Conservation (phyloP, 1,140 invertebrate species). For the Andrena cerasifolii region DNA sequence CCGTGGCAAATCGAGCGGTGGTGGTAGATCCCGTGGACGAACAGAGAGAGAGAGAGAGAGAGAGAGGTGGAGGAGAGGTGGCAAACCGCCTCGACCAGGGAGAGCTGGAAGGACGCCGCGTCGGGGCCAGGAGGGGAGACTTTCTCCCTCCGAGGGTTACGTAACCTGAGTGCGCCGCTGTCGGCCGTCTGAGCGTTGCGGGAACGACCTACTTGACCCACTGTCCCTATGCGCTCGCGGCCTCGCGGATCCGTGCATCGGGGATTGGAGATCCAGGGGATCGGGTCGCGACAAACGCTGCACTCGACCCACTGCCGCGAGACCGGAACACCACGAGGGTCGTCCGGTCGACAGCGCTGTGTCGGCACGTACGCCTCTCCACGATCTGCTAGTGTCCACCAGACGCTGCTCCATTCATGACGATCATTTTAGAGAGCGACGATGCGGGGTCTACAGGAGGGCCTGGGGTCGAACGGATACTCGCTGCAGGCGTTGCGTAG, state of each 20-base stretch:
- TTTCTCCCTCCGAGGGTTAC: conserved; percentile 71
- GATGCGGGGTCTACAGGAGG: no score
- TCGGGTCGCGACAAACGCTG: conserved; percentile 10
- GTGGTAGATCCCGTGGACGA: conserved; percentile 29
- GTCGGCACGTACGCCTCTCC: background rate
- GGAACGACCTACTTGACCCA: conserved; percentile 76
- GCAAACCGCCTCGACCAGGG: conserved; percentile 16
- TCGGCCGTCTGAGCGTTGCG: conserved; percentile 67
- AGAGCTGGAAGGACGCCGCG: conserved; percentile 39
- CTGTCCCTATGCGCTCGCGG: conserved; percentile 61
- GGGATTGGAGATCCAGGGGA: conserved; percentile 37
- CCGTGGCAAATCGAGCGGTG: conserved; percentile 50
- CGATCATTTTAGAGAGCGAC: no score
- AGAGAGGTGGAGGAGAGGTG: conserved; percentile 12
- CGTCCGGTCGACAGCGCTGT: background rate
- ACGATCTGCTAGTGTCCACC: background rate
- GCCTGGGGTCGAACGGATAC: no score
- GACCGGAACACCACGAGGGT: conserved; percentile 22
- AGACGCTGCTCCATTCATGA: background rate
- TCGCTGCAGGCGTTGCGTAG: no score
- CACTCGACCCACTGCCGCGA: conserved; percentile 35
- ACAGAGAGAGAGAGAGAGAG: no score
- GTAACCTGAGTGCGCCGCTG: conserved; percentile 62
- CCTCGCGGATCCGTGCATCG: conserved; percentile 48
- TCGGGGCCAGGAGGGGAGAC: conserved; percentile 55